Evolutionary conservation across 1,140 invertebrate genomes (phyloP), one percentile per base, ranked within the genome.

Genomic region (Lordiphosa stackelbergi): DNA sequence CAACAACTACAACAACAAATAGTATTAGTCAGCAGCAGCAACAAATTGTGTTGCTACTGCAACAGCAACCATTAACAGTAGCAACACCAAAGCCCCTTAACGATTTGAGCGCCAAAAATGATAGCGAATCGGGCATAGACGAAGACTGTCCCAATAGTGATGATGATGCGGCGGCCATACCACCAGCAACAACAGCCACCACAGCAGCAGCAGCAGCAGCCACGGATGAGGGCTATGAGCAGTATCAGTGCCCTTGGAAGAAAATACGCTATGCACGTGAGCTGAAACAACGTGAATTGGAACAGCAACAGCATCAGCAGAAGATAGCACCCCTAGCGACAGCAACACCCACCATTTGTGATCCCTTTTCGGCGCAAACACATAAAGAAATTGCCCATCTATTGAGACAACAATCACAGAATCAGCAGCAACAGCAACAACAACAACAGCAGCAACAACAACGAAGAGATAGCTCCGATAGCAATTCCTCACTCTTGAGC

Each of bases 201-300:
- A 35, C 35, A 16, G 16, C 43, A 4, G 41, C 65, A 13, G 51
- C 40, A 8, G 34, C 43, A 42, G 51, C 48, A 19, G 38, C 5
- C 2, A 13, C 22, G 19, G 46, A 49, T 10, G 37, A 54, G 49
- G 52, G 56, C 37, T 87, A 85, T 45, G 85, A 87, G 60, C 83
- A 85, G 24, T 85, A 85, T 73, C 78, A 86, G 24, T 88, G 83
- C 53, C 86, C 86, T 4, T 88, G 86, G 86, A 88, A 88, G 47
- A 88, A 88, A 60, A 88, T 87, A 9, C 72, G 86, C 4, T 88
- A 73, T 58, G 86, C 86, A 16, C 61, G 86, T 2, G 86, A 88
- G 69, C 74, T 85, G 5, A 87, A 86, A 53, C 86, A 85, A 45
- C 69, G 78, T n/a, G 77, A 87, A 57, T 46, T 72, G 66, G 61